Conservation (phyloP, 1,140 invertebrate genomes). For the Sycophaga agraensis region DNA sequence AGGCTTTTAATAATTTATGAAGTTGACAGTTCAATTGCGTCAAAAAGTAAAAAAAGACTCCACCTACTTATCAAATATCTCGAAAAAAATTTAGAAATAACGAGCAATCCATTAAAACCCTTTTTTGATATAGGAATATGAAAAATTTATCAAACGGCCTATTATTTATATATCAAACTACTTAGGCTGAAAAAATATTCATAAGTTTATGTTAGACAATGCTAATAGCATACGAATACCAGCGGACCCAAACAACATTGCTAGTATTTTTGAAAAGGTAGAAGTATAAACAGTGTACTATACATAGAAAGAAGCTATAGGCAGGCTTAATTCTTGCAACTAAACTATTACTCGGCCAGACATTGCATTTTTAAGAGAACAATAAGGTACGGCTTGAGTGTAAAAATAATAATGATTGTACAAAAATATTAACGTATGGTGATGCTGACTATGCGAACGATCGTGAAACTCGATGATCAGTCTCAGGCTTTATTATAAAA, state of each 20-base stretch:
- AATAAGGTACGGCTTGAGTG: neutral
- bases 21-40: too few species aligned
- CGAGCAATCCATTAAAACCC: neutral
- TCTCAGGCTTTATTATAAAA: conserved; percentile 29
- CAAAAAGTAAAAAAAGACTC: too few species aligned
- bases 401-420: neutral
- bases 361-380: conserved; percentile 4
- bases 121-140: conserved; percentile 4
- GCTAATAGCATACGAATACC: too few species aligned
- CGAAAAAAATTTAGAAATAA: too few species aligned
- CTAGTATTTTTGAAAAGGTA: neutral
- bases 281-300: neutral
- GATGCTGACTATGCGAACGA: conserved; percentile 26
- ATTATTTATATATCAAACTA: too few species aligned
- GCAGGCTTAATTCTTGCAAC: neutral
- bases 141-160: neutral
- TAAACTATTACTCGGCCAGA: neutral
- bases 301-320: conserved; percentile 2
- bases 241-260: too few species aligned
- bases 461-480: conserved; percentile 24
- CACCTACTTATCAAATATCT: too few species aligned
- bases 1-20: too few species aligned
- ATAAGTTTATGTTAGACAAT: too few species aligned
- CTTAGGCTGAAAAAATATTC: neutral
- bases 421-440: conserved; percentile 30